phyloP scores from a whole-genome alignment of 2,797 vertebrate genomes.

The Hemibagrus guttatus region DNA sequence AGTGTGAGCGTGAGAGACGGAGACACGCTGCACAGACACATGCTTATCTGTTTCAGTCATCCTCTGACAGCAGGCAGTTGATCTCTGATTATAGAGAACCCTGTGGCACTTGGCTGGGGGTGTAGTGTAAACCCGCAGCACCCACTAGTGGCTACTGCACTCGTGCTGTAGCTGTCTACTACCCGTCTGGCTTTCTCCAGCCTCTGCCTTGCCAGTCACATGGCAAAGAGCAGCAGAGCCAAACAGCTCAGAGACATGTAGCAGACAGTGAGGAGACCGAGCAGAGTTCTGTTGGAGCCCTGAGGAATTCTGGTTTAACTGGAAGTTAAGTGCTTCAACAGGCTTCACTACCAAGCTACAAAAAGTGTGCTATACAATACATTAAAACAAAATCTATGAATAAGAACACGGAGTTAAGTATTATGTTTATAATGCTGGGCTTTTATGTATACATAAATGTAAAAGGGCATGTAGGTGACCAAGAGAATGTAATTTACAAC shows the following conservation, averaged over 20 bases:
- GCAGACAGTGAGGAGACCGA: constrained; percentile 33
- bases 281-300: constrained; percentile 15
- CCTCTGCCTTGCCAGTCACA: constrained; percentile 15
- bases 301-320: constrained; percentile 26
- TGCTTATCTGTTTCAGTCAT: neutral
- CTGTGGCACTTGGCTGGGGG: neutral
- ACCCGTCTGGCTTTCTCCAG: constrained; percentile 4
- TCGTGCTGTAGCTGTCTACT: neutral
- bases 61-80: neutral
- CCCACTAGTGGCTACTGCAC: constrained; percentile 41
- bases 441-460: neutral
- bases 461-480: neutral
- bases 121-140: constrained; percentile 14
- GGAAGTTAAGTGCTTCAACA: constrained; percentile 30
- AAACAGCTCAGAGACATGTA: neutral
- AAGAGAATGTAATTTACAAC: neutral
- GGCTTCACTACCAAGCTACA: neutral
- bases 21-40: neutral
- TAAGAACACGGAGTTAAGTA: too few species aligned
- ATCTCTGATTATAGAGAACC: neutral
- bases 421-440: neutral
- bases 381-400: neutral
- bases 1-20: neutral
- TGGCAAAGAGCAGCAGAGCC: constrained; percentile 20
- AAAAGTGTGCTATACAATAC: neutral